Conservation (phyloP, 2,888 invertebrate genomes). For the Alloplasta piceator region DNA sequence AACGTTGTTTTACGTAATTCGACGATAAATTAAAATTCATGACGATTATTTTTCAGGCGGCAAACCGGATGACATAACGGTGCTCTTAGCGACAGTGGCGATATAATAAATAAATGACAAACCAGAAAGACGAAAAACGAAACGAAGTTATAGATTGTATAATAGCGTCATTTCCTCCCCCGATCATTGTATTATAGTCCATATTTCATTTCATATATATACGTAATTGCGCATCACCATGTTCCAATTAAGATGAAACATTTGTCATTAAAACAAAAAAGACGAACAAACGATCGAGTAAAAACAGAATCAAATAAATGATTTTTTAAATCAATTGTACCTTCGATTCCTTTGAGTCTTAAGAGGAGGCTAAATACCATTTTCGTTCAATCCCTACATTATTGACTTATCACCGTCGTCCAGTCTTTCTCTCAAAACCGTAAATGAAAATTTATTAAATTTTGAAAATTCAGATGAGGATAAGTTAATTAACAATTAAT, state of each 20-base stretch:
- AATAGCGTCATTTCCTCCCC: slow-evolving; percentile 72
- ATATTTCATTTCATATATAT: slow-evolving; percentile 80
- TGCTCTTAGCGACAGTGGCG: slow-evolving; percentile 96
- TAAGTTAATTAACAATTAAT: no score
- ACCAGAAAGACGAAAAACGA: slow-evolving; percentile 47
- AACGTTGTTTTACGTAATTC: not conserved
- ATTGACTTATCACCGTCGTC: no score
- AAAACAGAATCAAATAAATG: slow-evolving; percentile 70
- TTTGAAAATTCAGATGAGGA: no score
- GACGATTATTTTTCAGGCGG: slow-evolving; percentile 89
- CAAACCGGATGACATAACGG: slow-evolving; percentile 99
- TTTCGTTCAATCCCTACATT: no score
- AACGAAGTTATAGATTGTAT: slow-evolving; percentile 71
- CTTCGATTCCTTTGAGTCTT: slow-evolving; percentile 34
- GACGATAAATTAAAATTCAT: not conserved
- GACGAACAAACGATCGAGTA: slow-evolving; percentile 34
- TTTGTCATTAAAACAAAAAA: slow-evolving; percentile 72
- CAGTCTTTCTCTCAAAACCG: no score
- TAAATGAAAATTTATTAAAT: no score
- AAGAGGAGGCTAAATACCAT: no score
- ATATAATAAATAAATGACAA: slow-evolving; percentile 77
- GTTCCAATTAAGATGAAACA: slow-evolving; percentile 73
- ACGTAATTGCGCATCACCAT: slow-evolving; percentile 77
- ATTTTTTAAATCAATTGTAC: slow-evolving; percentile 71
- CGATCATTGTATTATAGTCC: slow-evolving; percentile 82